Conservation (phyloP, 2,113 vertebrate genomes). For the Gulo gulo region DNA sequence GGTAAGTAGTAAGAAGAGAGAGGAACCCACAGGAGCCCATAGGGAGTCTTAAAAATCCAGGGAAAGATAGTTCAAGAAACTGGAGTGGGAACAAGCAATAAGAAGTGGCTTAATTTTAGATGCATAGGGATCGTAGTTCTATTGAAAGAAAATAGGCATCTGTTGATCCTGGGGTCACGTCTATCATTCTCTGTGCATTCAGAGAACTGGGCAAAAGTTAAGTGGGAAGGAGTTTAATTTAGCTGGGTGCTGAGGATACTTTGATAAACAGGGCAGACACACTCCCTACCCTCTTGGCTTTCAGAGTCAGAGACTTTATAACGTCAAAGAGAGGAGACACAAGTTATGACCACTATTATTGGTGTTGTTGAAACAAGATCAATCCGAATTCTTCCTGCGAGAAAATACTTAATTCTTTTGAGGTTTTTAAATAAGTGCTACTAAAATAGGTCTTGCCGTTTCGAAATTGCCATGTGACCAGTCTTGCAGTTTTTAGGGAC, state of each 20-base stretch:
- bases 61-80: not conserved
- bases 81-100: not conserved
- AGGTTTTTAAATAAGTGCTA: not conserved
- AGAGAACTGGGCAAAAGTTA: not conserved
- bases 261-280: not conserved
- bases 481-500: not conserved
- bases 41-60: not conserved
- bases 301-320: not conserved
- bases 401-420: not conserved
- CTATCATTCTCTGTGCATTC: not conserved
- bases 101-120: not conserved
- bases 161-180: not conserved
- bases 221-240: not conserved
- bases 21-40: not conserved
- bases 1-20: not conserved
- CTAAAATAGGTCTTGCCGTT: not conserved
- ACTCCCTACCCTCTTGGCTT: not conserved
- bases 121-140: not conserved
- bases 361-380: not conserved
- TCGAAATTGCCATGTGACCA: not conserved
- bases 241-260: not conserved
- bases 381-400: not conserved
- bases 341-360: not conserved
- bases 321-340: not conserved
- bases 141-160: not conserved